Base-by-base conservation (phyloP, 2,888 invertebrate species). In the Limnephilus lunatus region DNA sequence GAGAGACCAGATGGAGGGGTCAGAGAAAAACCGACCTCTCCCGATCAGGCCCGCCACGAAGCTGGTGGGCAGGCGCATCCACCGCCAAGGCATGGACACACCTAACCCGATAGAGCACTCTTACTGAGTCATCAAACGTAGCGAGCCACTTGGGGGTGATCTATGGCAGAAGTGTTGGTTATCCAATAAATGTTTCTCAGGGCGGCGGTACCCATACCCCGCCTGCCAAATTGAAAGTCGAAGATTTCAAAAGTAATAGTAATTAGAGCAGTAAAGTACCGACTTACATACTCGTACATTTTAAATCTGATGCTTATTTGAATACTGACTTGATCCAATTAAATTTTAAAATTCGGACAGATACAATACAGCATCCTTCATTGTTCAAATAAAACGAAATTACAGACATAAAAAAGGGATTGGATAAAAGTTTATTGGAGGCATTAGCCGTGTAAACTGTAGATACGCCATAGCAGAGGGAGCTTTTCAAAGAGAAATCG, bases 361-460 rank as follows among this genome's bases (percentile, higher is more conserved):
- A 68, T 7, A 25, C 68, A 68, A 68, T 68, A 68, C 68, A 68
- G 68, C 25, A 68, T 68, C 68, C n/a, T 68, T 25, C 68, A 68
- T 68, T 68, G 68, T 68, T 68, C 25, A 12, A 82, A 32, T 82
- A 82, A 82, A 82, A 31, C 31, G 15, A 82, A 32, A 82, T 82
- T 82, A 82, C 32, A 32, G 82, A 82, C 82, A 82, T 32, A 82
- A 82, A 82, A 82, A 82, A 82, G 32, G 31, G 32, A 82, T 82
- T 82, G 32, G 32, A 82, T 82, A 82, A 82, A 82, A 32, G 30
- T 82, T 82, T 82, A 31, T 82, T 32, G 82, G 82, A 82, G 30
- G 32, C 32, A 82, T 82, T 32, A 82, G 68, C 68, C 68, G 68
- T 68, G 68, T 68, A 68, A 68, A 68, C 68, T 68, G 68, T 68